Base-by-base conservation (phyloP, 2,797 vertebrate genomes). In the Dallia pectoralis region DNA sequence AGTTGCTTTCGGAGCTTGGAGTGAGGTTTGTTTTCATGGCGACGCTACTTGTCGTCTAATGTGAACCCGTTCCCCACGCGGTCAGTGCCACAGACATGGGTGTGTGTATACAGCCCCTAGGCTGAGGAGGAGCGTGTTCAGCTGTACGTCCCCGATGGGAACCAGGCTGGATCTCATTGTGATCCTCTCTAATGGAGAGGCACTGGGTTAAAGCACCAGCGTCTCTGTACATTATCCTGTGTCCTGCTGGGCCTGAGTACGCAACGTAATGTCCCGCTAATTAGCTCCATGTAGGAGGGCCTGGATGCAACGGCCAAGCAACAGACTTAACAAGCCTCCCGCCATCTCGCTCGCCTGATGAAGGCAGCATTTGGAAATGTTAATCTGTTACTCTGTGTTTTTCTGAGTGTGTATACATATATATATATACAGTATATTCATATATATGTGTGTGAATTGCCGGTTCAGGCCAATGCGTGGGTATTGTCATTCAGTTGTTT, bases 221-320 rank as follows among this genome's bases (percentile, higher is more conserved):
- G 11, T 14, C 85, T 85, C 81, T 84, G 86, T 87, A 89, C 86
- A 86, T 88, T 88, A 87, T 81, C 81, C 80, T 30, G 69, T 72
- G 72, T 83, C 90, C 89, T 80, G 85, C 90, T 87, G 86, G 73
- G 88, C 82, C 70, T 71, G 83, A 81, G 81, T 81, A 87, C 64
- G 73, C 84, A 77, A 82, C 79, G 81, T 88, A 89, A 89, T 87
- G 88, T 86, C 84, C 79, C 85, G 88, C 88, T 92, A 94, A 93
- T 94, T 91, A 91, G 86, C 83, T 81, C 82, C 84, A 87, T 89
- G 87, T 85, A 85, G 72, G 82, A 84, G 77, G 74, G 73, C 78
- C 82, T 48, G 85, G 85, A 84, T 82, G 85, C 85, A 84, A 36
- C 4, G 30, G 32, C 32, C 65, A 44, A 19, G 11, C 82, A 83